Evolutionary conservation across 2,888 invertebrate genomes (phyloP), one percentile per base, ranked within the genome.

Genomic region (Oxycera nigricornis): DNA sequence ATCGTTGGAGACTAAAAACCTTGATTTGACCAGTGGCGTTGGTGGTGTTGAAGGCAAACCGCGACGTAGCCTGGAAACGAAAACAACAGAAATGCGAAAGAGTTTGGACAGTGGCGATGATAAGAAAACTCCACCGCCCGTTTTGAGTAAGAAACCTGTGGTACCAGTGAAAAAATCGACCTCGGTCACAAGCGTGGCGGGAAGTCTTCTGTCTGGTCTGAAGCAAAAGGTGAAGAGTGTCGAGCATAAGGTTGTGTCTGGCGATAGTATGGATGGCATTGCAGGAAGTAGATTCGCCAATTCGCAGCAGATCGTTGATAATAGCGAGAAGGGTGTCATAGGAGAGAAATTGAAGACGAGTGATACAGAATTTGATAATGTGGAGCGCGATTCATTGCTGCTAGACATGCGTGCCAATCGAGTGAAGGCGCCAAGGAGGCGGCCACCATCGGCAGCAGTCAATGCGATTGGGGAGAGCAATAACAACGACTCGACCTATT

Each of bases 141-240:
- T 88, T 77, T 84, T 88, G 50, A 85, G 86, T 65, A 88, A 89
- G 79, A 92, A 92, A 83, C 91, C 92, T 7, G 86, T 87, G 65
- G 88, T 91, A 81, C 90, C 91, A 78, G 85, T 89, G 46, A 91
- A 91, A 83, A 92, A 92, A 80, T 89, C 91, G 14, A 90, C 91
- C 0, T 90, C 91, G 0, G 90, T 90, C 6, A 88, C 89, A 4
- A 83, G 85, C 57, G 82, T 83, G 73, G 87, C 89, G 31, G 88
- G 88, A 46, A 88, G 89, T 7, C 81, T 90, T 75, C 86, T 91
- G 78, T 88, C 89, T 75, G 90, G 90, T 3, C 83, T 90, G n/a
- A 89, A 88, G 80, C 88, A 85, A 79, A 90, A 89, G 84, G 88
- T 88, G 81, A 78, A 88, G 78, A 86, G 87, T 28, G 85, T 87